phyloP scores from a whole-genome alignment of 2,113 vertebrate genomes.

The Mobula hypostoma region DNA sequence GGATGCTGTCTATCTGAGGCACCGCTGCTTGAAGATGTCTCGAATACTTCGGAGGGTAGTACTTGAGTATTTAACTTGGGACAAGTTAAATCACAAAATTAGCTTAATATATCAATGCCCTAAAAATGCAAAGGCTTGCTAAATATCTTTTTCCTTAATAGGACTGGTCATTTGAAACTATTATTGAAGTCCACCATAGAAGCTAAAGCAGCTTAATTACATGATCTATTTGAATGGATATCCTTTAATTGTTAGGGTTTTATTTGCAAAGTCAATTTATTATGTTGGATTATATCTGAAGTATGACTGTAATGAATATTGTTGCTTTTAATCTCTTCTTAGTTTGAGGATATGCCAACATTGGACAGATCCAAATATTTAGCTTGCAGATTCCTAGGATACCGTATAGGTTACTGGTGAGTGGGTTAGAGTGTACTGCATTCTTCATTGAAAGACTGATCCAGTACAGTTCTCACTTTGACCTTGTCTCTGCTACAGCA shows the following conservation, averaged over 20 bases:
- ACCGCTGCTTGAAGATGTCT: no score
- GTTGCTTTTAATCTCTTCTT: slow-evolving; percentile 41
- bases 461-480: not conserved
- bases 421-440: slow-evolving; percentile 26
- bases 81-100: not conserved
- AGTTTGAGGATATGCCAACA: slow-evolving; percentile 44
- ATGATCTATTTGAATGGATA: slow-evolving; percentile 44
- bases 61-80: no score
- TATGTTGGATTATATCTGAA: slow-evolving; percentile 45
- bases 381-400: slow-evolving; percentile 44
- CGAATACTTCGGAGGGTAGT: no score
- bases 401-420: slow-evolving; percentile 44
- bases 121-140: not conserved
- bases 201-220: not conserved
- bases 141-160: not conserved
- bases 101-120: not conserved
- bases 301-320: slow-evolving; percentile 37
- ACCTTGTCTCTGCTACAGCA: not conserved
- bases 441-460: not conserved
- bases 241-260: slow-evolving; percentile 45
- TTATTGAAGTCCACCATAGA: not conserved
- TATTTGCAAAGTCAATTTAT: slow-evolving; percentile 48
- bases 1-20: no score
- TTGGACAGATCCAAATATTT: slow-evolving; percentile 41
- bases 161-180: not conserved